Conservation (phyloP, 35 echinoderm and acorn worm genomes). For the Stichopus chloronotus region DNA sequence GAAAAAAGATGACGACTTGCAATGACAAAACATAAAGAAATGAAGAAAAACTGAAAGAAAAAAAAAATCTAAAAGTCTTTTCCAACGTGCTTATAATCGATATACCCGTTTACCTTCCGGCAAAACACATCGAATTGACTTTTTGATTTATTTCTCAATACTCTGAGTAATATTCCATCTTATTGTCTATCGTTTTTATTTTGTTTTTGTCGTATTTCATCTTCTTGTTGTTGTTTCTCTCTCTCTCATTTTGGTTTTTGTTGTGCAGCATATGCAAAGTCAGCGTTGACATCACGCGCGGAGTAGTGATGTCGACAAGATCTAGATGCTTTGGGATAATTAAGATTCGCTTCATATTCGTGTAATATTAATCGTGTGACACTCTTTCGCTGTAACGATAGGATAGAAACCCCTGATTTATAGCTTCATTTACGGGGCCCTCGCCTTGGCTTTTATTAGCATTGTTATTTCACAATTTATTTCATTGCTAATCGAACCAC, state of each 20-base stretch:
- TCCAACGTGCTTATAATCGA: slow-evolving; percentile 30
- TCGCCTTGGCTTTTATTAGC: slow-evolving; percentile 34
- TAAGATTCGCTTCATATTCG: slow-evolving; percentile 1
- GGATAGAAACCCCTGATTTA: slow-evolving; percentile 12
- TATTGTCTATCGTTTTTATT: neutral
- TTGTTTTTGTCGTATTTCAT: neutral
- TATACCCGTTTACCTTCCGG: slow-evolving; percentile 25
- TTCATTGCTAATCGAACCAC: slow-evolving; percentile 42
- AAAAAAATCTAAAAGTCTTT: neutral
- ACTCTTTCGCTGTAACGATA: slow-evolving; percentile 1
- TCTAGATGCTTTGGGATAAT: neutral
- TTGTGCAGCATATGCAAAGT: too few relatives aligned
- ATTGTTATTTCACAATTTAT: slow-evolving; percentile 22
- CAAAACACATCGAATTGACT: slow-evolving; percentile 29
- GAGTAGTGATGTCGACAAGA: slow-evolving; percentile 42
- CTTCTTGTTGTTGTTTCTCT: neutral
- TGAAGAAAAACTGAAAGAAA: neutral
- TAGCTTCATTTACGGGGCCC: slow-evolving; percentile 19
- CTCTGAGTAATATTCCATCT: slow-evolving; percentile 20
- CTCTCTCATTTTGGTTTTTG: neutral
- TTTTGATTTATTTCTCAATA: slow-evolving; percentile 47
- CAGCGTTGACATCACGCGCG: slow-evolving; percentile 30
- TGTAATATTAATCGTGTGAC: slow-evolving; percentile 44
- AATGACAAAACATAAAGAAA: neutral
- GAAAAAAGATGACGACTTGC: neutral